These are phyloP conservation scores for Drosophila grimshawi DNA, from an alignment of 1,140 invertebrate genomes.

Conservation along the genomic window DNA sequence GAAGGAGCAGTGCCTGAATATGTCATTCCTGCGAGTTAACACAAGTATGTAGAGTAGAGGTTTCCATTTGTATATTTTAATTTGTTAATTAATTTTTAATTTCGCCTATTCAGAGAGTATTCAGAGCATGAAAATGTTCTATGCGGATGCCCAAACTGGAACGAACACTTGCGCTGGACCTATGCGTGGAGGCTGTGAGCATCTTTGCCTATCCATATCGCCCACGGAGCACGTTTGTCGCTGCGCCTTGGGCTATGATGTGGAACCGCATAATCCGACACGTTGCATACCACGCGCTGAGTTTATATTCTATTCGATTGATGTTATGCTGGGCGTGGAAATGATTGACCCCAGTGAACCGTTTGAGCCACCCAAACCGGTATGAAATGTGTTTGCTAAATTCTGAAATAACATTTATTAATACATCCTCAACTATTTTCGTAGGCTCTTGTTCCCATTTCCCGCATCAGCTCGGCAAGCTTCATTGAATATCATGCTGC, in stretches of 20 bases:
- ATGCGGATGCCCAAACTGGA: constrained; percentile 87
- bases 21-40: constrained; percentile 84
- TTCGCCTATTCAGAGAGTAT: constrained; percentile 85
- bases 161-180: constrained; percentile 85
- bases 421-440: background rate
- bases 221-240: constrained; percentile 87
- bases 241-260: constrained; percentile 90
- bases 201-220: constrained; percentile 91
- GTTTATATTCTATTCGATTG: constrained; percentile 92
- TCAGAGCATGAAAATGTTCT: constrained; percentile 89
- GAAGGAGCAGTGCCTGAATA: constrained; percentile 72
- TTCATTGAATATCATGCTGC: constrained; percentile 91
- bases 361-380: constrained; percentile 57
- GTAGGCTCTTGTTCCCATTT: constrained; percentile 90
- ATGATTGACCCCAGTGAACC: constrained; percentile 82
- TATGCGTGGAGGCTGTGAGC: constrained; percentile 89
- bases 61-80: too few species aligned
- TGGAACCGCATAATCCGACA: constrained; percentile 85
- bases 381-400: constrained; percentile 16
- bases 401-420: background rate
- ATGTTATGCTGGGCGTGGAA: constrained; percentile 90
- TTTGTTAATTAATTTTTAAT: background rate
- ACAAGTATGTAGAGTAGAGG: constrained; percentile 85
- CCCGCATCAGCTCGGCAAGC: constrained; percentile 90
- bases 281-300: constrained; percentile 86